These are phyloP conservation scores for Aphodius granarius DNA, from an alignment of 2,888 invertebrate species.

Conservation along the genomic window DNA sequence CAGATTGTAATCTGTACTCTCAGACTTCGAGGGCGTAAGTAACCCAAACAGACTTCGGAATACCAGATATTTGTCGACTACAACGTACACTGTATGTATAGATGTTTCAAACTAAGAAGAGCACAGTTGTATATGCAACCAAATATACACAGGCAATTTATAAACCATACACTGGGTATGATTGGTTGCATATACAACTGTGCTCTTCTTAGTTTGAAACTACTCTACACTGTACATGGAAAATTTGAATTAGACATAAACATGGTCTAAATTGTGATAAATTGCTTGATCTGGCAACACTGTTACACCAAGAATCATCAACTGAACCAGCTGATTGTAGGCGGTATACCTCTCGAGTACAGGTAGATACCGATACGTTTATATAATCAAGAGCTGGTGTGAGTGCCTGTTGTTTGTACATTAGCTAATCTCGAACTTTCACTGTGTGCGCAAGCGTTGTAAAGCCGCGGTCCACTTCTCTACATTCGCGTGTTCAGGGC, in stretches of 20 bases:
- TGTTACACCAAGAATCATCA: no score
- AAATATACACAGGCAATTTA: no score
- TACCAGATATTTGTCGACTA: background rate
- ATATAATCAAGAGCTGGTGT: slow-evolving; percentile 38
- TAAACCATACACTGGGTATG: no score
- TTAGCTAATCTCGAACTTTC: slow-evolving; percentile 42
- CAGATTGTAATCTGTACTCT: background rate
- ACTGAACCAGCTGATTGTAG: slow-evolving; percentile 24
- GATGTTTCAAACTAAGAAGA: no score
- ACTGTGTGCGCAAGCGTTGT: slow-evolving; percentile 37
- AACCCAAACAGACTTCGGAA: background rate
- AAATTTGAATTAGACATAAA: no score
- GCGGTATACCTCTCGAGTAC: slow-evolving; percentile 31
- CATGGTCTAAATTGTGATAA: no score
- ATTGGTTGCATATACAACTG: no score
- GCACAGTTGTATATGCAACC: no score
- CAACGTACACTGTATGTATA: no score
- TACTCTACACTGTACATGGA: no score
- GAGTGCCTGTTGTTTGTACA: slow-evolving; percentile 32
- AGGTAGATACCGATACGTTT: slow-evolving; percentile 40
- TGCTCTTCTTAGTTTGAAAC: no score
- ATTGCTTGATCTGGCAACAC: no score
- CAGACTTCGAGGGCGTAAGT: background rate
- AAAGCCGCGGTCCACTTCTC: background rate
- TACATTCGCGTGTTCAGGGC: background rate